Percentiles rank a stretch among this genome's conserved stretches.
Evolutionary conservation across 2,113 vertebrate species (phyloP).

Genomic region (Herpetotheres cachinnans): DNA sequence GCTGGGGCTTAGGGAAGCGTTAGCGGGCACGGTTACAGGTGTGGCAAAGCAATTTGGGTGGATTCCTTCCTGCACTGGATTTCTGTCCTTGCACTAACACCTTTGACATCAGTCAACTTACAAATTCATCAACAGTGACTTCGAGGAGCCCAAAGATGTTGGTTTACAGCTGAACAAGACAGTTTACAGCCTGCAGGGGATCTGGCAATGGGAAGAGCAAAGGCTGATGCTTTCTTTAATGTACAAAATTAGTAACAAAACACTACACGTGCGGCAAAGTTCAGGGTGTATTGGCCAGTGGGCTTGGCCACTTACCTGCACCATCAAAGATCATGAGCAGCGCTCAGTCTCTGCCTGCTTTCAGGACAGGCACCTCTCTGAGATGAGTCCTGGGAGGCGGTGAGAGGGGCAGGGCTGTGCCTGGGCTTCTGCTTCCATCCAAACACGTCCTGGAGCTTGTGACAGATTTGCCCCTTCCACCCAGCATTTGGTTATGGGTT

Average conservation of each 20-base stretch:
- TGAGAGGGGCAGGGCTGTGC: not conserved
- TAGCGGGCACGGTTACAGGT: not conserved
- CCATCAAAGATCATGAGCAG: not conserved
- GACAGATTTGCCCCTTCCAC: not conserved
- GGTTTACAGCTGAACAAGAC: not conserved
- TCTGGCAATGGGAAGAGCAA: not conserved
- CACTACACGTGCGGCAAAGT: no score
- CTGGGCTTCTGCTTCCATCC: not conserved
- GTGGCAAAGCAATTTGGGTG: not conserved
- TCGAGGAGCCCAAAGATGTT: not conserved
- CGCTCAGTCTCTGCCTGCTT: not conserved
- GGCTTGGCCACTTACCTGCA: not conserved
- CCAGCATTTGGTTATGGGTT: not conserved
- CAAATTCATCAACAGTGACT: not conserved
- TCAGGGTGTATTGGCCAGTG: not conserved
- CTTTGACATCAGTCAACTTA: not conserved
- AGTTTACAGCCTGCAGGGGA: accelerated
- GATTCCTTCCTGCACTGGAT: not conserved
- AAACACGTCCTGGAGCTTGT: not conserved
- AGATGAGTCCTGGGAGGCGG: not conserved
- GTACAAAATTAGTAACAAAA: not conserved
- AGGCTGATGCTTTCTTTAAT: not conserved
- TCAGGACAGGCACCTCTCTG: not conserved
- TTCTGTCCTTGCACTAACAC: not conserved
- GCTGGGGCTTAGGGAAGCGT: not conserved